Conservation (phyloP, 2,797 vertebrate species). For the Sphenodon punctatus region DNA sequence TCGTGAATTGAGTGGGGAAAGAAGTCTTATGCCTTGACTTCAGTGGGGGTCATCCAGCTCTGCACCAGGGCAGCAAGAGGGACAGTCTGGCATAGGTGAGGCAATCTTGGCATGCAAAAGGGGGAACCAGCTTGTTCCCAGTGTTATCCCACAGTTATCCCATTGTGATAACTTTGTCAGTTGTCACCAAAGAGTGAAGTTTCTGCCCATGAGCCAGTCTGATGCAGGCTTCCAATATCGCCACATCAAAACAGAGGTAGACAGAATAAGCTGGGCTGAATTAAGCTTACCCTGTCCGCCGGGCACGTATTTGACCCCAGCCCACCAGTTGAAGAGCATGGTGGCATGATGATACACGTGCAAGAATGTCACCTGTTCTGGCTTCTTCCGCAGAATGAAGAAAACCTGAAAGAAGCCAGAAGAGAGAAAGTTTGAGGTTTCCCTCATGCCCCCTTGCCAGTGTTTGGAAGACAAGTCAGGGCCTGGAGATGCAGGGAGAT, state of each 20-base stretch:
- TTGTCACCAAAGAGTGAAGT: too few relatives aligned
- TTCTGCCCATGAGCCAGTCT: too few relatives aligned
- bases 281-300: constrained; percentile 73
- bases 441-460: too few relatives aligned
- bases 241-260: neutral
- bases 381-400: constrained; percentile 72
- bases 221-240: too few relatives aligned
- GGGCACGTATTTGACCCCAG: constrained; percentile 71
- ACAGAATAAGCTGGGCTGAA: too few relatives aligned
- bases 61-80: too few relatives aligned
- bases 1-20: neutral
- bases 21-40: fast-evolving
- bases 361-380: constrained; percentile 72
- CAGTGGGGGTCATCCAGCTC: too few relatives aligned
- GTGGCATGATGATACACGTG: constrained; percentile 72
- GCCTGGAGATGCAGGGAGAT: neutral
- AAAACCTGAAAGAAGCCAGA: constrained; percentile 63
- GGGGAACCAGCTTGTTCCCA: too few relatives aligned
- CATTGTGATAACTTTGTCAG: too few relatives aligned
- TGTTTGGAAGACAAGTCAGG: neutral
- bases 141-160: too few relatives aligned
- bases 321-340: constrained; percentile 72
- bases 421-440: neutral
- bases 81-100: too few relatives aligned
- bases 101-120: neutral